Evolutionary conservation across 2,888 invertebrate species (phyloP).

Genomic region (Erebia ligea): DNA sequence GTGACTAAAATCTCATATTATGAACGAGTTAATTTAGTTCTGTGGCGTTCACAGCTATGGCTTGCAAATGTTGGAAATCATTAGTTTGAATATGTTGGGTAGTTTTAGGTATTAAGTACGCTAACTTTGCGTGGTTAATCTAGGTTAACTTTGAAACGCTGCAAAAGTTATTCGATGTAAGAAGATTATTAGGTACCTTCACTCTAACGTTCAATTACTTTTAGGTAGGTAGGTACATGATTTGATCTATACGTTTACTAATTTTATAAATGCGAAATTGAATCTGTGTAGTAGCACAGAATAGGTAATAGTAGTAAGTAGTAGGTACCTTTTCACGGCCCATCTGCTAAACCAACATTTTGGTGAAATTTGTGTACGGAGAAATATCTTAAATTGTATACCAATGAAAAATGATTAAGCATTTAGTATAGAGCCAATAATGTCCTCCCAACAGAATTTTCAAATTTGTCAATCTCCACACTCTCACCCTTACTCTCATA

Average conservation of each 20-base stretch:
- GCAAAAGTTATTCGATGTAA: slow-evolving; percentile 7
- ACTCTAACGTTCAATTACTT: neutral
- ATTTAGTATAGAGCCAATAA: no score
- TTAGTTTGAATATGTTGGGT: slow-evolving; percentile 23
- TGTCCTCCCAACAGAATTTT: no score
- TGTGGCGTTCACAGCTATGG: slow-evolving; percentile 37
- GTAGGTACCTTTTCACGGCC: no score
- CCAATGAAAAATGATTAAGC: no score
- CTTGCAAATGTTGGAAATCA: slow-evolving; percentile 26
- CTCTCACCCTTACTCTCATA: no score
- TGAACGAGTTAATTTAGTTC: slow-evolving; percentile 59
- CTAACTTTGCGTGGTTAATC: slow-evolving; percentile 12
- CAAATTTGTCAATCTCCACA: no score
- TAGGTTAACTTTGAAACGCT: slow-evolving; percentile 13
- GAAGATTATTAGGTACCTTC: neutral
- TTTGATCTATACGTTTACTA: neutral
- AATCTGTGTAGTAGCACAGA: no score
- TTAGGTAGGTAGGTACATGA: neutral
- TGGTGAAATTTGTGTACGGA: no score
- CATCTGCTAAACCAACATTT: no score
- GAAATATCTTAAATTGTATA: no score
- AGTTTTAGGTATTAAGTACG: slow-evolving; percentile 20
- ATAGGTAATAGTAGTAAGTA: no score
- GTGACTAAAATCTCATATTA: slow-evolving; percentile 70
- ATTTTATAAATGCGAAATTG: neutral